phyloP scores from a whole-genome alignment of 2,113 vertebrate species.

The Grallaria varia region DNA sequence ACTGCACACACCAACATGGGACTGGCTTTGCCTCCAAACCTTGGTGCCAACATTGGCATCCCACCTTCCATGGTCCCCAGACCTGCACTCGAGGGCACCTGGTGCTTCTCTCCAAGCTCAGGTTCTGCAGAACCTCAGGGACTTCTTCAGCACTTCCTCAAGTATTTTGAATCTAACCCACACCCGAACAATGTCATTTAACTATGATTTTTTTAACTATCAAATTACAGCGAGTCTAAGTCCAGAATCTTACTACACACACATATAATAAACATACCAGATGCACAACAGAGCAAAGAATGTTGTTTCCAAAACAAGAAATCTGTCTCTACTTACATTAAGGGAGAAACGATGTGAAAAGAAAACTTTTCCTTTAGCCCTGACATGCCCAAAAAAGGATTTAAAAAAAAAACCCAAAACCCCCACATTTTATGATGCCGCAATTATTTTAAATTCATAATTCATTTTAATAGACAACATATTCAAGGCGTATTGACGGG shows the following conservation, averaged over 20 bases:
- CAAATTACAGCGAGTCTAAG: background rate
- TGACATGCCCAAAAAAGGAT: background rate
- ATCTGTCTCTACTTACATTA: background rate
- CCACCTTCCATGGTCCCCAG: rapidly evolving
- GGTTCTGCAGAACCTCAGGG: background rate
- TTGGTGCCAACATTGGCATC: background rate
- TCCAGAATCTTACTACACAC: background rate
- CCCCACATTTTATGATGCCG: background rate
- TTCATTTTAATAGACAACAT: background rate
- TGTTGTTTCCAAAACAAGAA: background rate
- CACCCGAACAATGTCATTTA: background rate
- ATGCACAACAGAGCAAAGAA: background rate
- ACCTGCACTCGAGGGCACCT: rapidly evolving
- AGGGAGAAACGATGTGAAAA: background rate
- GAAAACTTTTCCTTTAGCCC: background rate
- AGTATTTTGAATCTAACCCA: background rate
- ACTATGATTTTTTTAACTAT: background rate
- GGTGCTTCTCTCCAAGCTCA: background rate
- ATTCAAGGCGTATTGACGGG: background rate
- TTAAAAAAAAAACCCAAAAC: background rate
- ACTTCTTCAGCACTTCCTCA: background rate
- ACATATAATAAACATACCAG: background rate
- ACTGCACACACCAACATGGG: background rate
- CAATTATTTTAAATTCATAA: background rate
- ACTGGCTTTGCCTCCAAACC: background rate